A percentile compares a stretch with the other conserved stretches of the same genome.
These are phyloP conservation scores for Heteropelma amictum DNA, from an alignment of 2,888 invertebrate species.

Conservation along the genomic window DNA sequence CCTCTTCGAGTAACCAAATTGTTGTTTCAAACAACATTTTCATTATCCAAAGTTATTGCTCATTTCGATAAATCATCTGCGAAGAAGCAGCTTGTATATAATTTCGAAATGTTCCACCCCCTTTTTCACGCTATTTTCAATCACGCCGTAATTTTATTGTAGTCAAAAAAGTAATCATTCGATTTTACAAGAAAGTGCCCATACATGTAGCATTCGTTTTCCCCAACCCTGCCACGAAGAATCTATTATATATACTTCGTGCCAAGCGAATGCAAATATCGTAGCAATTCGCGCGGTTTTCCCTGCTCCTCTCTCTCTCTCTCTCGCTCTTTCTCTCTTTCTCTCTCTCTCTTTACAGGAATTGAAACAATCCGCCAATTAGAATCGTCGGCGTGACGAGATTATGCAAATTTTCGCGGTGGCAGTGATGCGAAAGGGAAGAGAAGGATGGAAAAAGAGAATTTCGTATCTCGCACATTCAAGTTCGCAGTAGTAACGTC, in stretches of 20 bases:
- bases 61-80: too few species aligned
- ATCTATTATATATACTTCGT: background rate
- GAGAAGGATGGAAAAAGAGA: background rate
- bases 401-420: slow-evolving; percentile 75
- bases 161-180: too few species aligned
- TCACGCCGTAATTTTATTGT: background rate
- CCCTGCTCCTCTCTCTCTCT: slow-evolving; percentile 17
- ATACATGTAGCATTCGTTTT: slow-evolving; percentile 4
- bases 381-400: slow-evolving; percentile 76
- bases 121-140: background rate
- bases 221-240: background rate
- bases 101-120: background rate
- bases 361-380: slow-evolving; percentile 78
- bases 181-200: background rate
- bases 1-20: too few species aligned
- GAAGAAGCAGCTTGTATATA: too few species aligned
- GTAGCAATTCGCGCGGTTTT: slow-evolving; percentile 63
- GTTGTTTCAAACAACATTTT: too few species aligned
- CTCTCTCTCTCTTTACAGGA: slow-evolving; percentile 62
- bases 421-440: slow-evolving; percentile 45
- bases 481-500: slow-evolving; percentile 36
- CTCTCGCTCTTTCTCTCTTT: slow-evolving; percentile 4
- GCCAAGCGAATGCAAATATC: slow-evolving; percentile 53
- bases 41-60: too few species aligned
- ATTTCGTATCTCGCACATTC: slow-evolving; percentile 5